A percentile compares a stretch with the other conserved stretches of the same genome.
Evolutionary conservation across 2,888 invertebrate species (phyloP).

Genomic region (Malthinus seriepunctatus): DNA sequence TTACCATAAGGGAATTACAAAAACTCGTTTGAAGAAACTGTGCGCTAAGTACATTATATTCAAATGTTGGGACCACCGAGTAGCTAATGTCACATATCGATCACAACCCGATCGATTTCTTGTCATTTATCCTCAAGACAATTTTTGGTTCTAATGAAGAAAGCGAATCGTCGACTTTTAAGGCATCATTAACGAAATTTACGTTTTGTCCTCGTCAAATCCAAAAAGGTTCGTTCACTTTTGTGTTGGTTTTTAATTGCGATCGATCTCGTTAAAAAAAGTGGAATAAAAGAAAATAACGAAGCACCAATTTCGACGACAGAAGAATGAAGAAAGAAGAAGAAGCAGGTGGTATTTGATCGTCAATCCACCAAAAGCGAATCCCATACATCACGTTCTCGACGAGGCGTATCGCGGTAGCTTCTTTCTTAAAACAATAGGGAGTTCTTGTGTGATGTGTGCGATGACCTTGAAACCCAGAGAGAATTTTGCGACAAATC

Average conservation of each 20-base stretch:
- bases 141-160: slow-evolving; percentile 20
- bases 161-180: neutral
- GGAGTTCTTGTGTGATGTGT: slow-evolving; percentile 32
- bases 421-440: slow-evolving; percentile 31
- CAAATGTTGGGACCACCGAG: slow-evolving; percentile 53
- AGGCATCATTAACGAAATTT: neutral
- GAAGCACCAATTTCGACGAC: neutral
- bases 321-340: slow-evolving; percentile 4
- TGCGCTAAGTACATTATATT: slow-evolving; percentile 49
- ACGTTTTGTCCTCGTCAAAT: neutral
- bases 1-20: slow-evolving; percentile 35
- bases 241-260: too few relatives aligned
- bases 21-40: slow-evolving; percentile 34
- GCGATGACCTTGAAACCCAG: slow-evolving; percentile 41
- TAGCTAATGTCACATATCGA: slow-evolving; percentile 49
- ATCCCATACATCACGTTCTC: slow-evolving; percentile 33
- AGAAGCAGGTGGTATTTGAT: slow-evolving; percentile 9
- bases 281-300: too few relatives aligned
- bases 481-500: slow-evolving; percentile 44
- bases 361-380: slow-evolving; percentile 21
- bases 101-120: slow-evolving; percentile 31
- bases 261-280: too few relatives aligned
- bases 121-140: slow-evolving; percentile 13
- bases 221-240: neutral
- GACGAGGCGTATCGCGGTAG: slow-evolving; percentile 31